Evolutionary conservation across 2,113 vertebrate species (phyloP).

Genomic region (Phodopus roborovskii): DNA sequence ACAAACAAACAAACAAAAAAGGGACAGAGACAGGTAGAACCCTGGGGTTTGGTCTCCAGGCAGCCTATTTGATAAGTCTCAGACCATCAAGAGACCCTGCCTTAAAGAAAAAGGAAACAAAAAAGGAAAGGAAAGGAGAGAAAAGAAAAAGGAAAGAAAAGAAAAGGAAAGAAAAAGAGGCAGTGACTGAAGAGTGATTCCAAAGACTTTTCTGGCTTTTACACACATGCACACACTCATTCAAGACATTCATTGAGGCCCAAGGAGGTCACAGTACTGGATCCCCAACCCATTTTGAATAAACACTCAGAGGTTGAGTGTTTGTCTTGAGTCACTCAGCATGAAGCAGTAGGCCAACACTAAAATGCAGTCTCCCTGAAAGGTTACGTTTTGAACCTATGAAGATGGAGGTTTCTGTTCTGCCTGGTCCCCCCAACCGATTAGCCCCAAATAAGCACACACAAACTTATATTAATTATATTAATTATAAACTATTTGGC

Average conservation of each 20-base stretch:
- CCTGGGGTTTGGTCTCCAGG: not conserved
- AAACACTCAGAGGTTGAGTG: not conserved
- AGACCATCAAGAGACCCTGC: not conserved
- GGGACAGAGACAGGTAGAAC: not conserved
- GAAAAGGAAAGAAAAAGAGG: no score
- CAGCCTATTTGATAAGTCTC: not conserved
- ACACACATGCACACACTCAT: not conserved
- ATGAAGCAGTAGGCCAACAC: not conserved
- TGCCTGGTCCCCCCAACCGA: no score
- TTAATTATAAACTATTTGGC: no score
- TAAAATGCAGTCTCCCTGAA: not conserved
- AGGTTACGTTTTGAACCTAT: not conserved
- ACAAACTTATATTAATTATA: no score
- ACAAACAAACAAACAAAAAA: no score
- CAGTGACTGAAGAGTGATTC: no score
- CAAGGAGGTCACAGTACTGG: not conserved
- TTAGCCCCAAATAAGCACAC: no score
- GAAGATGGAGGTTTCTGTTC: no score
- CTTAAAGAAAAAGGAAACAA: not conserved
- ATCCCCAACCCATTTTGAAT: not conserved
- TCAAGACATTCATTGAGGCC: not conserved
- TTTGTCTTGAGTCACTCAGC: not conserved
- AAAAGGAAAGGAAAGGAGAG: no score
- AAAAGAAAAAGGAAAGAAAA: no score
- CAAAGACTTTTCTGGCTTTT: not conserved